phyloP scores from a whole-genome alignment of 2,113 vertebrate genomes.

The Aphyosemion australe region DNA sequence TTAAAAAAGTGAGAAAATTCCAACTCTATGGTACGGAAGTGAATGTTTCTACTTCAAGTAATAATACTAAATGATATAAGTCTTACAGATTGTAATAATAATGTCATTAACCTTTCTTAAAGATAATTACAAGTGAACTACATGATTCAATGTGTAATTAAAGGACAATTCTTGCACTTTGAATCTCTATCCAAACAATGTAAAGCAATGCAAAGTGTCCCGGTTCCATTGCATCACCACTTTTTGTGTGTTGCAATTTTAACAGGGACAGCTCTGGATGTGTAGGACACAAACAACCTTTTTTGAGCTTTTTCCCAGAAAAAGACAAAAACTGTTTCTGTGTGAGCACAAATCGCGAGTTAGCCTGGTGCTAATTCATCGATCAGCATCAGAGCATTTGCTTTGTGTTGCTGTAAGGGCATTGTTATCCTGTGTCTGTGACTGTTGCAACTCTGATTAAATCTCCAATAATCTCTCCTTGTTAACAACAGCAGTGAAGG shows the following conservation, averaged over 20 bases:
- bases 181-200: conserved; percentile 72
- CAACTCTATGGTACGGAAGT: conserved; percentile 7
- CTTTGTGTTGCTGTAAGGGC: conserved; percentile 75
- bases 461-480: conserved; percentile 89
- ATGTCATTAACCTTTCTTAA: conserved; percentile 65
- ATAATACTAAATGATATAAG: conserved; percentile 28
- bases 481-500: conserved; percentile 97
- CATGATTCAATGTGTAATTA: conserved; percentile 48
- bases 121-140: conserved; percentile 67
- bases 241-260: conserved; percentile 51
- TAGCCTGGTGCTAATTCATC: conserved; percentile 60
- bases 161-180: conserved; percentile 75
- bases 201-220: conserved; percentile 77
- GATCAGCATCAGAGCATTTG: conserved; percentile 65
- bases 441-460: conserved; percentile 76
- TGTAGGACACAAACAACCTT: conserved; percentile 71
- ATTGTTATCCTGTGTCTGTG: conserved; percentile 77
- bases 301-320: conserved; percentile 37
- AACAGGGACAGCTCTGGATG: conserved; percentile 40
- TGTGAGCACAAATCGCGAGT: conserved; percentile 77
- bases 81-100: conserved; percentile 47
- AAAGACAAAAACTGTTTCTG: conserved; percentile 60
- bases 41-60: conserved; percentile 37
- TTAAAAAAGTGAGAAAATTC: conserved; percentile 15
- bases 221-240: conserved; percentile 41